Percentiles rank a stretch among this genome's conserved stretches.
These are phyloP conservation scores for Galerucella nymphaeae DNA, from an alignment of 2,888 invertebrate genomes.

Conservation along the genomic window DNA sequence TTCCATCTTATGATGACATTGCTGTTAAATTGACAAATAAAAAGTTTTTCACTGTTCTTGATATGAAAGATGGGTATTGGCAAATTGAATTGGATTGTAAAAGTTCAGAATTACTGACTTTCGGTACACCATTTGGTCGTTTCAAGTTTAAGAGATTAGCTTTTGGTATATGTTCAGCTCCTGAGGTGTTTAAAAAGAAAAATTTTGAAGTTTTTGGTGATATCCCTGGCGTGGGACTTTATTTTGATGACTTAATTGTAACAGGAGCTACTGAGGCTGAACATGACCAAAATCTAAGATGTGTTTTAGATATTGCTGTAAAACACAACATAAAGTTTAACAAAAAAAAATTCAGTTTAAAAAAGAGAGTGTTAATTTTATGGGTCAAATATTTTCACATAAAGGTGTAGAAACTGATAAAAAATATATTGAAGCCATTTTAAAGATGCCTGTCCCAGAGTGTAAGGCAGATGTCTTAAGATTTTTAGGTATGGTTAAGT, in stretches of 20 bases:
- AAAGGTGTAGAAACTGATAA: constrained; percentile 25
- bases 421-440: constrained; percentile 20
- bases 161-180: too few species aligned
- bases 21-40: constrained; percentile 17
- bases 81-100: too few species aligned
- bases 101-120: too few species aligned
- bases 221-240: constrained; percentile 40
- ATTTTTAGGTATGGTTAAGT: constrained; percentile 46
- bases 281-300: constrained; percentile 32
- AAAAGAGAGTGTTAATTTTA: constrained; percentile 6
- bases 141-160: too few species aligned
- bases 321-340: constrained; percentile 43
- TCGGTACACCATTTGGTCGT: too few species aligned
- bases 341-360: constrained; percentile 31
- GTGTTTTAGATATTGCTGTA: constrained; percentile 35
- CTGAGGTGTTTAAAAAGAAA: too few species aligned
- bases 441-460: constrained; percentile 31
- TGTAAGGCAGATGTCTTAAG: constrained; percentile 41
- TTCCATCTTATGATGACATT: constrained; percentile 35
- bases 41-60: constrained; percentile 5
- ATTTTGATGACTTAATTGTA: constrained; percentile 45
- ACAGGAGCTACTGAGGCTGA: constrained; percentile 38
- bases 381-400: constrained; percentile 38
- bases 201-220: constrained; percentile 35
- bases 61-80: too few species aligned